Percentiles rank a stretch among this genome's conserved stretches.
These are phyloP conservation scores for Drosophila lacertosa DNA, from an alignment of 1,140 invertebrate genomes.

Conservation along the genomic window DNA sequence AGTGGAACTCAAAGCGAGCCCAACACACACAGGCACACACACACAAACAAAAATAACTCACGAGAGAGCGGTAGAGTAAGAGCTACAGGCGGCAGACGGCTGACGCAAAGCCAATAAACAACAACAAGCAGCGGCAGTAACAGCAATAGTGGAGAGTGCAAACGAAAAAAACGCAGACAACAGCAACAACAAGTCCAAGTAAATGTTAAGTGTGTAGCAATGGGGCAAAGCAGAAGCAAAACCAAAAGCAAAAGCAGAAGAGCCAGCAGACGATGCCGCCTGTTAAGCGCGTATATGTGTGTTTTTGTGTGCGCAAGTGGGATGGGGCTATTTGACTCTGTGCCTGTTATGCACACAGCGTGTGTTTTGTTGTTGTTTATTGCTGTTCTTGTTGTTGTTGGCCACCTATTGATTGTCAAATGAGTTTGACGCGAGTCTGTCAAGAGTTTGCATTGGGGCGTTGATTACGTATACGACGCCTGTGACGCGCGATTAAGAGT, in stretches of 20 bases:
- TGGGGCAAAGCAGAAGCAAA: constrained; percentile 11
- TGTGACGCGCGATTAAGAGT: constrained; percentile 35
- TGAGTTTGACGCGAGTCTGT: constrained; percentile 62
- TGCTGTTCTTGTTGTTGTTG: constrained; percentile 19
- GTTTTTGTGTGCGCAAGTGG: not conserved
- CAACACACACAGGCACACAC: constrained; percentile 6
- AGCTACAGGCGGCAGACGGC: constrained; percentile 3
- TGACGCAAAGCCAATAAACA: constrained; percentile 48
- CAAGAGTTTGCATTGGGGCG: constrained; percentile 49
- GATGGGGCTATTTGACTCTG: not conserved
- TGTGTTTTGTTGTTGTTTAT: constrained; percentile 10
- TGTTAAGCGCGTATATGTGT: not conserved
- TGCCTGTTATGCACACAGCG: constrained; percentile 45
- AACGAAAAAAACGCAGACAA: constrained; percentile 39
- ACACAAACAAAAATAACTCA: constrained; percentile 4
- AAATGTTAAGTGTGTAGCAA: constrained; percentile 35
- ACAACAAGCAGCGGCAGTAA: constrained; percentile 19
- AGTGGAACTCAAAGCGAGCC: constrained; percentile 14
- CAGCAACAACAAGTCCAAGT: constrained; percentile 38
- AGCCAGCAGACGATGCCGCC: not conserved
- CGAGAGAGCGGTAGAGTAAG: not conserved
- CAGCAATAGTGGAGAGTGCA: constrained; percentile 23
- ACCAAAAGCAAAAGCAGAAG: constrained; percentile 2
- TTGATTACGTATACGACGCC: constrained; percentile 66
- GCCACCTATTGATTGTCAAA: constrained; percentile 59